Conservation (phyloP, 2,888 invertebrate genomes). For the Ferrisia virgata region DNA sequence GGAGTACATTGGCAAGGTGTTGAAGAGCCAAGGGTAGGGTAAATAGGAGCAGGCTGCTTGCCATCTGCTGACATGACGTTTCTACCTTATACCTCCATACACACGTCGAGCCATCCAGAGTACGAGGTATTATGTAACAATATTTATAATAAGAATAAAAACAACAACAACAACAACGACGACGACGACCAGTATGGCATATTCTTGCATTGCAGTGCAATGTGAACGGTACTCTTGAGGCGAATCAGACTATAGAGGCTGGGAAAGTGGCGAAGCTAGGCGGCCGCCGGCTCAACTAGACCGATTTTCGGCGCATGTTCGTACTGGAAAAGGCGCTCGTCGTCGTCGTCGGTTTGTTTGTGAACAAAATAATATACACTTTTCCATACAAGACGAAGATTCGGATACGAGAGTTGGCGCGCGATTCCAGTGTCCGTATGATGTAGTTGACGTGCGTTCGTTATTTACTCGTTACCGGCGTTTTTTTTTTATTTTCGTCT, state of each 20-base stretch:
- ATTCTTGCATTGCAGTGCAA: neutral
- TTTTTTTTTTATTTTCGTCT: neutral
- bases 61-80: no score
- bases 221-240: neutral
- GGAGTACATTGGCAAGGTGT: no score
- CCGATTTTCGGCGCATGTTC: neutral
- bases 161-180: no score
- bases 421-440: neutral
- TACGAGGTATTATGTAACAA: no score
- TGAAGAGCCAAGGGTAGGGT: no score
- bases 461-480: neutral
- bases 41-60: no score
- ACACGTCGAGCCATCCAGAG: no score
- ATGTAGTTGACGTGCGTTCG: conserved; percentile 8
- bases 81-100: no score
- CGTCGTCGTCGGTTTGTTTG: neutral
- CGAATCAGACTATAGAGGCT: no score
- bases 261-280: neutral
- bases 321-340: conserved; percentile 10
- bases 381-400: neutral
- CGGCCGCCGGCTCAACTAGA: neutral
- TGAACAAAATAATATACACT: neutral
- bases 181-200: no score
- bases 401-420: neutral
- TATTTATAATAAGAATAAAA: no score